phyloP scores from a whole-genome alignment of 2,888 invertebrate species.

The Galeopsomyia nigrocyanea region DNA sequence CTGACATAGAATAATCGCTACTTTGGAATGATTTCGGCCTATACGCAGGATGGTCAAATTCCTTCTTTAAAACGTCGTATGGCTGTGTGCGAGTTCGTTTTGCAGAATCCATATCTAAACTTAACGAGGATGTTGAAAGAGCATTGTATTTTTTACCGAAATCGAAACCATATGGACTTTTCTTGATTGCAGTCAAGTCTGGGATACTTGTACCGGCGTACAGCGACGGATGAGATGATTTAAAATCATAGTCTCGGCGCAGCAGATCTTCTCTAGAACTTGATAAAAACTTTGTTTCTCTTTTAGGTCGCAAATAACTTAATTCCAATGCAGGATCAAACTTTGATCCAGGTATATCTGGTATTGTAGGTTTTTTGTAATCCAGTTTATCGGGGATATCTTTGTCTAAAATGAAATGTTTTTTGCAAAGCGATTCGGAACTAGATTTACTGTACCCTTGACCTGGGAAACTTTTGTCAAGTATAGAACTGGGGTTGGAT shows the following conservation, averaged over 20 bases:
- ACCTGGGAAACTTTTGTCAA: too few species aligned
- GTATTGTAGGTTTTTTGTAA: conserved; percentile 3
- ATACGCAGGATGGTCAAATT: conserved; percentile 36
- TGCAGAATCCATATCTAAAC: conserved; percentile 34
- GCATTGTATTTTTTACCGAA: conserved; percentile 1
- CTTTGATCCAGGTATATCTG: conserved; percentile 10
- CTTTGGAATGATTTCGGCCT: conserved; percentile 34
- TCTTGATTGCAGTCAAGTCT: conserved; percentile 18
- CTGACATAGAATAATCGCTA: conserved; percentile 42
- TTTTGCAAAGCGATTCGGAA: conserved; percentile 17
- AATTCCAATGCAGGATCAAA: conserved; percentile 29
- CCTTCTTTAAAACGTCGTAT: conserved; percentile 5
- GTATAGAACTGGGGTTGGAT: too few species aligned
- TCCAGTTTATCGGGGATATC: conserved; percentile 1
- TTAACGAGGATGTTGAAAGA: conserved; percentile 32
- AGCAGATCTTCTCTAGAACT: conserved; percentile 40
- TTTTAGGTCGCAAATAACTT: conserved; percentile 35
- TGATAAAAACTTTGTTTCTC: conserved; percentile 44
- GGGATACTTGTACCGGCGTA: conserved; percentile 28
- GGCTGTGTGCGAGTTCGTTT: background rate
- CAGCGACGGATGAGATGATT: conserved; percentile 22
- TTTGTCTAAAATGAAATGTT: conserved; percentile 6
- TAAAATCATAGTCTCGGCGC: conserved; percentile 13
- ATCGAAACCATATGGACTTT: conserved; percentile 12
- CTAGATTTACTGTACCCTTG: background rate